Base-by-base conservation (phyloP, 2,888 invertebrate species). In the Mantis religiosa region DNA sequence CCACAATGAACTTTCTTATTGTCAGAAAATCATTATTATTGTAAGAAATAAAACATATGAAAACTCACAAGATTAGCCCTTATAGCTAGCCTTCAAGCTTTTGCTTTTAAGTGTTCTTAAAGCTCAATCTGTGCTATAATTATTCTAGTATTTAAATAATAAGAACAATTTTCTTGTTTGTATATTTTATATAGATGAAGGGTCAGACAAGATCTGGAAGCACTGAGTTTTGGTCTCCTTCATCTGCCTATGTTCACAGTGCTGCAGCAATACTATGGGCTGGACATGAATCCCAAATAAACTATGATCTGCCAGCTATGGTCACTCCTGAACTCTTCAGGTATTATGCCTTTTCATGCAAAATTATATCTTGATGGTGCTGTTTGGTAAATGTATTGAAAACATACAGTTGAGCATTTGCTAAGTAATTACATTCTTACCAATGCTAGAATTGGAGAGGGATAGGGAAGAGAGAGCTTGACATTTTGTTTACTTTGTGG, bases 191-290 rank as follows among this genome's bases (percentile, higher is more conserved):
- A 15, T 71, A 71, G 54, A 71, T 71, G 54, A 71, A 87, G 25
- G 82, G 27, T 25, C 28, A 30, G 7, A n/a, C 41, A 34, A 27
- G 34, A 27, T n/a, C 82, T 8, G 20, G 30, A 28, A 87, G 87
- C 41, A 30, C 34, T 12, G 89, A 89, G 28, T 82, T 88, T 3
- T 89, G 89, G 90, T 88, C 90, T 89, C 93, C 94, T 85, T 93
- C 94, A 1, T 95, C 95, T 28, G 93, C 93, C 83, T 95, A 96
- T 91, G 94, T 96, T 87, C 97, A 97, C 91, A 97, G 97, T 90
- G 95, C 97, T 84, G 97, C 98, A 7, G 96, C 97, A 82, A 97
- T 98, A 85, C 93, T 97, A 90, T 97, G 97, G 97, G 95, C 96
- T 34, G 94, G 96, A 25, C 95, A 96, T 91, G 95, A 95, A 90